A percentile compares a stretch with the other conserved stretches of the same genome.
phyloP scores from a whole-genome alignment of 2,113 vertebrate species.

The Dipodomys stephensi region DNA sequence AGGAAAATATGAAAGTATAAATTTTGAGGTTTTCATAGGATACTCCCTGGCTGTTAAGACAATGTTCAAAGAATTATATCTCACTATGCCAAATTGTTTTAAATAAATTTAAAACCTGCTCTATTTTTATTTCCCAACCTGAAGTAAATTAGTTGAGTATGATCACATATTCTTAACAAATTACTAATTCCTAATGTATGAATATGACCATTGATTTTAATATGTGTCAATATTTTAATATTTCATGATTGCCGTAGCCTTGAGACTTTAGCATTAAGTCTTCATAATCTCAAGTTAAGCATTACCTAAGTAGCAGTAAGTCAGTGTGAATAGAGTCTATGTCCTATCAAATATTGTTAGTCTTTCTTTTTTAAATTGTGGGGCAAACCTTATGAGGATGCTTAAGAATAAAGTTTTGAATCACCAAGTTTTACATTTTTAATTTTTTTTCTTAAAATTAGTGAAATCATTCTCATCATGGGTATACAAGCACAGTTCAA shows the following conservation, averaged over 20 bases:
- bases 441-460: background rate
- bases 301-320: background rate
- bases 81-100: background rate
- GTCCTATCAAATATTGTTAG: background rate
- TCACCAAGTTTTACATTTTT: background rate
- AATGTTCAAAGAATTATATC: constrained; percentile 6
- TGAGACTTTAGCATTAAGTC: background rate
- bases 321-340: background rate
- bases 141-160: constrained; percentile 1
- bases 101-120: constrained; percentile 35
- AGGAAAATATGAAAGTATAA: constrained; percentile 24
- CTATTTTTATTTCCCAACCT: constrained; percentile 40
- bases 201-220: background rate
- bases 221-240: background rate
- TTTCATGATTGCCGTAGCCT: background rate
- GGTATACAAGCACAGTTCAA: background rate
- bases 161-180: background rate
- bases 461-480: background rate
- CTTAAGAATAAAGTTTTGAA: background rate
- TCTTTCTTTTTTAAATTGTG: background rate
- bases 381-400: background rate
- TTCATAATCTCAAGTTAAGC: background rate
- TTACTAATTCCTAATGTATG: background rate
- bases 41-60: background rate
- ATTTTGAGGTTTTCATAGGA: constrained; percentile 8